Conservation (phyloP, 2,113 vertebrate species). For the Corythornis madagascariensis region DNA sequence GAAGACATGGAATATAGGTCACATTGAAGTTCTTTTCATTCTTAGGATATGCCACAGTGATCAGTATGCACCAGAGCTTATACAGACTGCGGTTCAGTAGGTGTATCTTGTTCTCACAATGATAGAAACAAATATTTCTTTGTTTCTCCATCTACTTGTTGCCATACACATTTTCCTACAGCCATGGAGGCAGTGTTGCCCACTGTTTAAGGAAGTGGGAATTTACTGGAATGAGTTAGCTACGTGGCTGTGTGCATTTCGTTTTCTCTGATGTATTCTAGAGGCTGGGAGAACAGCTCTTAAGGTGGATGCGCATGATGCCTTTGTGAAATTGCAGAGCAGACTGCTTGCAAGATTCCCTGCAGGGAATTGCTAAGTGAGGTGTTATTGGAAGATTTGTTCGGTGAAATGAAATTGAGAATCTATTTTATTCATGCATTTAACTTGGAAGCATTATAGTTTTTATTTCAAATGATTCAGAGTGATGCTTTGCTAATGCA, state of each 20-base stretch:
- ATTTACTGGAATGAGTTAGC: neutral
- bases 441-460: neutral
- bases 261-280: neutral
- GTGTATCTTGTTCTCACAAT: slow-evolving; percentile 57
- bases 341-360: neutral
- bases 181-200: neutral
- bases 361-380: neutral
- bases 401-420: neutral
- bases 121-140: slow-evolving; percentile 58
- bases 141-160: slow-evolving; percentile 55
- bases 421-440: neutral
- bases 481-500: neutral
- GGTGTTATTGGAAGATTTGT: neutral
- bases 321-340: neutral
- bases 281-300: neutral
- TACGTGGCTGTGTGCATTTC: neutral
- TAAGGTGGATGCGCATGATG: rapidly evolving
- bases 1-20: slow-evolving; percentile 66
- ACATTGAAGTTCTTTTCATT: slow-evolving; percentile 59
- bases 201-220: neutral
- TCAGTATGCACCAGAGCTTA: slow-evolving; percentile 33
- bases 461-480: neutral
- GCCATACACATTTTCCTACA: neutral
- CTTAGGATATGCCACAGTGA: slow-evolving; percentile 46
- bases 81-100: neutral